Conservation (phyloP, 2,797 vertebrate species). For the Botia kubotai region DNA sequence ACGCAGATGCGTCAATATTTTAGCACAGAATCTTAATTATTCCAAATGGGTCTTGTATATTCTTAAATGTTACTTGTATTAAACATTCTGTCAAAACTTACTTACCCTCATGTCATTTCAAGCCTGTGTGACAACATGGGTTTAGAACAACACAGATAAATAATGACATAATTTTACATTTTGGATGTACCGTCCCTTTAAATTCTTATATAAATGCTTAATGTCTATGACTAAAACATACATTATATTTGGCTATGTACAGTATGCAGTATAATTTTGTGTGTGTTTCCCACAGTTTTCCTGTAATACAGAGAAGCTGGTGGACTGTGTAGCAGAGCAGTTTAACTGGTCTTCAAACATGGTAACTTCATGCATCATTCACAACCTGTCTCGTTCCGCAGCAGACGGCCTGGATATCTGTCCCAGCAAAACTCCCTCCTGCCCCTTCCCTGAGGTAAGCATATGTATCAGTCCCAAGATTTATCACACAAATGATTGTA, state of each 20-base stretch:
- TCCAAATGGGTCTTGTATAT: neutral
- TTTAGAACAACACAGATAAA: neutral
- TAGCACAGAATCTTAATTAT: neutral
- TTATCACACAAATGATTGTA: conserved; percentile 26
- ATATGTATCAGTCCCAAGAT: conserved; percentile 13
- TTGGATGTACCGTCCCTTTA: neutral
- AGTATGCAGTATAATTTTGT: neutral
- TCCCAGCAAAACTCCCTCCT: conserved; percentile 80
- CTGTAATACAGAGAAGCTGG: conserved; percentile 86
- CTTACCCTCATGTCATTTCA: neutral
- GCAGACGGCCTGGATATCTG: conserved; percentile 82
- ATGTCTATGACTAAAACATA: neutral
- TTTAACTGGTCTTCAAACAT: conserved; percentile 82
- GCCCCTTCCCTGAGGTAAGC: conserved; percentile 91
- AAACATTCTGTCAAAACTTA: neutral
- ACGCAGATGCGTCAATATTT: conserved; percentile 24
- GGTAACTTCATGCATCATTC: conserved; percentile 89
- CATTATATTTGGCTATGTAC: neutral
- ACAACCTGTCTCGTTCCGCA: conserved; percentile 84
- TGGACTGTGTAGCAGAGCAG: conserved; percentile 82
- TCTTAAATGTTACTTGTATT: neutral
- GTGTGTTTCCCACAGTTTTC: conserved; percentile 79
- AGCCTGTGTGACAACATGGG: too few relatives aligned
- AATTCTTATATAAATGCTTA: neutral
- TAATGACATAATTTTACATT: neutral